Base-by-base conservation (phyloP, 2,797 vertebrate species). In the Limnodromus scolopaceus region DNA sequence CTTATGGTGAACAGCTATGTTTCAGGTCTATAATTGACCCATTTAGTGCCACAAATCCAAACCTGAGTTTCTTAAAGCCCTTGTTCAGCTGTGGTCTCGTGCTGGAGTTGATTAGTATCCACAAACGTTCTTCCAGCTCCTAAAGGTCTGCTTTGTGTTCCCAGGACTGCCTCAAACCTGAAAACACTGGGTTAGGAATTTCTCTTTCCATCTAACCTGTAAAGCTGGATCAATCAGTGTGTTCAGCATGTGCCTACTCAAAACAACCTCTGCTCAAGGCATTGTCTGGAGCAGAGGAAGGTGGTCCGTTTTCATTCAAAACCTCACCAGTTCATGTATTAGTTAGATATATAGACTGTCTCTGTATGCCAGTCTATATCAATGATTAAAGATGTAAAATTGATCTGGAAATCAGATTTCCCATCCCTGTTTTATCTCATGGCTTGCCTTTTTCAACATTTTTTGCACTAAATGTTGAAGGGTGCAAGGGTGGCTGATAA, bases 151-250 rank as follows among this genome's bases (percentile, higher is more conserved):
- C 20, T 28, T 83, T 43, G 25, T 82, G 25, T 65, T 22, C n/a
- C 34, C 41, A 57, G 41, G 46, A 38, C 41, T 53, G 63, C 54
- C 65, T 63, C 49, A 79, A 16, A 30, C 28, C 65, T 61, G 9
- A 82, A 89, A 95, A 80, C 18, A 76, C 20, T 54, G 68, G 76
- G 51, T 38, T 80, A 46, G 30, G n/a, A 63, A 77, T 36, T 72
- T 58, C 34, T 4, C n/a, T 88, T 65, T 77, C 51, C n/a, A 25
- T 74, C 20, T 63, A 85, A 54, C n/a, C 36, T 34, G 30, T 12
- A 91, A 16, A 68, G 9, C 30, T 72, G 61, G 55, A 83, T 36
- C 7, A 24, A 27, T 48, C 13, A 14, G 4, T 63, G 18, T 17
- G 6, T n/a, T 90, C 79, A 92, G 75, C 48, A 87, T 25, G 66